These are phyloP conservation scores for Prostheceraeus crozeri DNA, from an alignment of 2,888 invertebrate species.

Conservation along the genomic window DNA sequence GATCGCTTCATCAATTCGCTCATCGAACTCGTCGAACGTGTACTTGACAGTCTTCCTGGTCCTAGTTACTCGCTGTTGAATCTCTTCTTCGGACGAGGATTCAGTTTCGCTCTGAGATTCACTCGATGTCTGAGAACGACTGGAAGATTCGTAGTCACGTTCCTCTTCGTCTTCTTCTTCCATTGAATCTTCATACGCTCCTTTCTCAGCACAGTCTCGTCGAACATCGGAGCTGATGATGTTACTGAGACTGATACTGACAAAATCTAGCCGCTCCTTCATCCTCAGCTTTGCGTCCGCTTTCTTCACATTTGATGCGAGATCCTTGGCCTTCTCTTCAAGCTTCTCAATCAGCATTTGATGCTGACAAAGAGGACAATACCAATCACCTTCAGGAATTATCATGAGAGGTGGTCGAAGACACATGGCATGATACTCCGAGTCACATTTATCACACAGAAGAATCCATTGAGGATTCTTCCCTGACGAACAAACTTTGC, in stretches of 20 bases:
- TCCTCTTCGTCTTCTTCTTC: slow-evolving; percentile 9
- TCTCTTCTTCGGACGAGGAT: slow-evolving; percentile 13
- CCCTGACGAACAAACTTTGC: slow-evolving; percentile 31
- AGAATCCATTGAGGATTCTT: slow-evolving; percentile 38
- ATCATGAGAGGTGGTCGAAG: slow-evolving; percentile 32
- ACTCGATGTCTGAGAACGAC: slow-evolving; percentile 1
- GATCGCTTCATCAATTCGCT: slow-evolving; percentile 28
- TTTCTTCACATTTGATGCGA: slow-evolving; percentile 28
- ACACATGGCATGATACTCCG: slow-evolving; percentile 38
- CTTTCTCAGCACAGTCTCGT: not conserved
- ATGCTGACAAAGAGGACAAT: slow-evolving; percentile 37
- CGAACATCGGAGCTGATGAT: slow-evolving; percentile 57
- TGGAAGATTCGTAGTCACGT: not conserved
- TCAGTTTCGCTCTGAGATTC: not conserved
- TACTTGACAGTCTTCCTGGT: slow-evolving; percentile 13
- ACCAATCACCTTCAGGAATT: slow-evolving; percentile 38
- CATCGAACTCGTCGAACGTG: slow-evolving; percentile 28
- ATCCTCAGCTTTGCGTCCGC: slow-evolving; percentile 33
- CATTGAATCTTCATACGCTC: not conserved
- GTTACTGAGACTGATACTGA: slow-evolving; percentile 69
- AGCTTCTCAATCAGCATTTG: slow-evolving; percentile 22
- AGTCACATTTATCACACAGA: slow-evolving; percentile 36
- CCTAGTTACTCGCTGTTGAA: not conserved
- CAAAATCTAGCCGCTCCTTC: slow-evolving; percentile 66
- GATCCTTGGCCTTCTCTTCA: slow-evolving; percentile 15